Percentiles rank a stretch among this genome's conserved stretches.
These are phyloP conservation scores for Euzetes globulus DNA, from an alignment of 2,888 invertebrate species.

Conservation along the genomic window DNA sequence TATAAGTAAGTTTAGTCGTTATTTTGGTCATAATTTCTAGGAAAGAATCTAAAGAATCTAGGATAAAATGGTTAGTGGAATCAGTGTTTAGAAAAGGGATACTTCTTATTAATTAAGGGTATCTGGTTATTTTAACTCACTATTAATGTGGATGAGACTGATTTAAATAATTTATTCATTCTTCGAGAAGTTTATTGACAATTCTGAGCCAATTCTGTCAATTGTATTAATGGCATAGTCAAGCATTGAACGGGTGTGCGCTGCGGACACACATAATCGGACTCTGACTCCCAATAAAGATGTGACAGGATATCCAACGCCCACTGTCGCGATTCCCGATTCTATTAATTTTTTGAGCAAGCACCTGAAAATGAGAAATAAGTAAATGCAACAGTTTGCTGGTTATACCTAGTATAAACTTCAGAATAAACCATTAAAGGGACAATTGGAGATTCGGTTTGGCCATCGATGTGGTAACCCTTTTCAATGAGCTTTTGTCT, in stretches of 20 bases:
- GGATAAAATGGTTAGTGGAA: no score
- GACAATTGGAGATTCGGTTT: slow-evolving; percentile 89
- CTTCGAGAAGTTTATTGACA: slow-evolving; percentile 24
- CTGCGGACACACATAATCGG: slow-evolving; percentile 88
- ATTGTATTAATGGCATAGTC: slow-evolving; percentile 55
- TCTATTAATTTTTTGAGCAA: not conserved
- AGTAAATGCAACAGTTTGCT: not conserved
- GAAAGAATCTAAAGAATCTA: no score
- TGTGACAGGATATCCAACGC: slow-evolving; percentile 95
- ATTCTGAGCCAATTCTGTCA: slow-evolving; percentile 20
- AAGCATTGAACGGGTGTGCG: slow-evolving; percentile 86
- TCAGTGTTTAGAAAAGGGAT: no score
- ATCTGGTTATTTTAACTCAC: no score
- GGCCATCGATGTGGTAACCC: slow-evolving; percentile 84
- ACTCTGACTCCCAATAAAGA: slow-evolving; percentile 84
- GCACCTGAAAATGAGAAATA: not conserved
- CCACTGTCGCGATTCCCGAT: slow-evolving; percentile 74
- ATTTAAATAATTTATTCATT: not conserved
- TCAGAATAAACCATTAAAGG: slow-evolving; percentile 91
- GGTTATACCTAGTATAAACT: slow-evolving; percentile 63
- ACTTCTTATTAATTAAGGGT: no score
- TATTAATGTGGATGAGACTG: no score
- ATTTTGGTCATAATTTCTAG: no score
- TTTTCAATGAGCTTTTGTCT: slow-evolving; percentile 68
- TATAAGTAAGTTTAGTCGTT: no score